A percentile compares a stretch with the other conserved stretches of the same genome.
Conservation (phyloP, 2,113 vertebrate species). For the Clinocottus analis region DNA sequence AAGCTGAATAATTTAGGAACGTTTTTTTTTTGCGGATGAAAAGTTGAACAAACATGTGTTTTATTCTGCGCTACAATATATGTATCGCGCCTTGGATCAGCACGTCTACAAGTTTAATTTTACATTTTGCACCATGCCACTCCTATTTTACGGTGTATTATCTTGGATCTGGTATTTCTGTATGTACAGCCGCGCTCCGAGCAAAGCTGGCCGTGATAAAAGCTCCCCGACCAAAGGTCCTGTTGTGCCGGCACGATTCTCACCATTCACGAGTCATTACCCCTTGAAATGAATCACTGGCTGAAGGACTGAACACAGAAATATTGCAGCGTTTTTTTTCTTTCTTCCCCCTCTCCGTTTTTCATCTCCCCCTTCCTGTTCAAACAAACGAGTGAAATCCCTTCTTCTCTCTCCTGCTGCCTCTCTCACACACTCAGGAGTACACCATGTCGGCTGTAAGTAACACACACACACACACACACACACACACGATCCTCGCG, state of each 20-base stretch:
- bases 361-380: conserved; percentile 29
- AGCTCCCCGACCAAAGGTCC: conserved; percentile 34
- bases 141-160: conserved; percentile 19
- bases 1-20: conserved; percentile 72
- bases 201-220: conserved; percentile 5
- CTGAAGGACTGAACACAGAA: conserved; percentile 32
- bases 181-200: conserved; percentile 7
- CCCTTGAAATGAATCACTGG: conserved; percentile 62
- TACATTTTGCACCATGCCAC: conserved; percentile 1
- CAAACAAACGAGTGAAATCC: conserved; percentile 70
- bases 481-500: conserved; percentile 38
- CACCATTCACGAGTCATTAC: conserved; percentile 66
- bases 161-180: conserved; percentile 24
- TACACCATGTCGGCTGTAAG: conserved; percentile 96
- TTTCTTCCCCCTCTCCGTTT: conserved; percentile 17
- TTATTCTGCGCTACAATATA: conserved; percentile 41
- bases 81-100: conserved; percentile 41
- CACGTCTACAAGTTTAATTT: conserved; percentile 38
- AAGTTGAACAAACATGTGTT: conserved; percentile 72
- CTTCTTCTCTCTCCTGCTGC: conserved; percentile 89
- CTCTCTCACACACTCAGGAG: conserved; percentile 92
- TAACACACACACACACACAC: conserved; percentile 85
- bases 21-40: conserved; percentile 53
- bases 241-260: conserved; percentile 47
- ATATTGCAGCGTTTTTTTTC: conserved; percentile 41